Percentiles rank a stretch among this genome's conserved stretches.
These are phyloP conservation scores for Onychomys torridus DNA, from an alignment of 2,797 vertebrate genomes.

Conservation along the genomic window DNA sequence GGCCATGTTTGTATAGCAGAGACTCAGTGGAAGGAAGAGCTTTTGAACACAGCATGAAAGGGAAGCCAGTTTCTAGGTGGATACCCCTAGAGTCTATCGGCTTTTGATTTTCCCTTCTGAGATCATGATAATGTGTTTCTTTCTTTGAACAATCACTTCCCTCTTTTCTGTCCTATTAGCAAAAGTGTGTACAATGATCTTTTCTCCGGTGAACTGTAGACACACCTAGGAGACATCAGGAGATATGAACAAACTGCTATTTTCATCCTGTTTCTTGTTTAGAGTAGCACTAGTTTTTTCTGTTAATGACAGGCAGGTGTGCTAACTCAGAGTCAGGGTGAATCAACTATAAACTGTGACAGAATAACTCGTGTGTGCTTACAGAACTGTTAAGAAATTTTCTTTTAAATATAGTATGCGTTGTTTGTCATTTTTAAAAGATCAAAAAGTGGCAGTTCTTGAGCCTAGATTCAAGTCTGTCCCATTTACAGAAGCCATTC, in stretches of 20 bases:
- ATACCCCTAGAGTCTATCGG: not conserved
- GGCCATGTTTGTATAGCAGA: not conserved
- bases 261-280: not conserved
- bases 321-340: not conserved
- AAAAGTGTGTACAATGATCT: not conserved
- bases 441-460: not conserved
- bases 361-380: not conserved
- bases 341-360: conserved; percentile 24
- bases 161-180: not conserved
- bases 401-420: not conserved
- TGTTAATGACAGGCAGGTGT: not conserved
- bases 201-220: not conserved
- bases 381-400: not conserved
- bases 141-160: not conserved
- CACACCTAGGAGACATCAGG: not conserved
- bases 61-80: not conserved
- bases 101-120: not conserved
- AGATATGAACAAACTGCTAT: not conserved
- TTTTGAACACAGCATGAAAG: not conserved
- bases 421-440: not conserved
- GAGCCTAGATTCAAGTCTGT: not conserved
- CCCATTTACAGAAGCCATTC: not conserved
- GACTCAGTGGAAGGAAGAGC: not conserved
- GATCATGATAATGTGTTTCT: not conserved
- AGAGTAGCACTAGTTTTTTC: not conserved